These are phyloP conservation scores for Nemotelus nigrinus DNA, from an alignment of 2,888 invertebrate genomes.

Conservation along the genomic window DNA sequence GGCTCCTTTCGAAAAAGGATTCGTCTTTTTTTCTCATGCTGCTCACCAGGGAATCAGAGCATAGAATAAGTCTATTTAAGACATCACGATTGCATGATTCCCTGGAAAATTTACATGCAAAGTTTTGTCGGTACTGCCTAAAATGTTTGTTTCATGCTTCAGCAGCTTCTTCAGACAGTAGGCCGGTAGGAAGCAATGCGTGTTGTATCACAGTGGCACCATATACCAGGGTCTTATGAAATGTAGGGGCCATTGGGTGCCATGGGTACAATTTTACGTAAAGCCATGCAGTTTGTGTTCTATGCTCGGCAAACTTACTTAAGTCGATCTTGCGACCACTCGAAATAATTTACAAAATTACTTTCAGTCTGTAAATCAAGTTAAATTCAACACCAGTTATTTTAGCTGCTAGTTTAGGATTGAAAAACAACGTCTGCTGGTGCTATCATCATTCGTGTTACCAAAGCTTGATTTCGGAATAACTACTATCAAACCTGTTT, in stretches of 20 bases:
- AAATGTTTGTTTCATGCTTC: constrained; percentile 57
- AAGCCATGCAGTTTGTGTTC: constrained; percentile 40
- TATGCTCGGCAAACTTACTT: constrained; percentile 40
- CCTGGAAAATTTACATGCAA: constrained; percentile 53
- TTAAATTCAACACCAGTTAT: constrained; percentile 35
- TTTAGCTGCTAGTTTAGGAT: constrained; percentile 38
- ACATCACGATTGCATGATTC: constrained; percentile 51
- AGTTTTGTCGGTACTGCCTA: constrained; percentile 50
- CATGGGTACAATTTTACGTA: constrained; percentile 55
- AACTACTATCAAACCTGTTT: constrained; percentile 33
- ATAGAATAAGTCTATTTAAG: constrained; percentile 53
- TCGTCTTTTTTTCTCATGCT: neutral
- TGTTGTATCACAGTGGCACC: constrained; percentile 52
- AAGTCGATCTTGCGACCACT: constrained; percentile 41
- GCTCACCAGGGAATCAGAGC: constrained; percentile 49
- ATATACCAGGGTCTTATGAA: constrained; percentile 56
- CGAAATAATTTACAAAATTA: constrained; percentile 41
- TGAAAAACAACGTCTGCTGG: constrained; percentile 42
- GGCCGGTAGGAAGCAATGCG: constrained; percentile 56
- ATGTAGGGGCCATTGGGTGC: constrained; percentile 55
- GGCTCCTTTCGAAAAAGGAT: neutral
- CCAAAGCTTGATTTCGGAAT: constrained; percentile 28
- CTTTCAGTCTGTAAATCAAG: constrained; percentile 27
- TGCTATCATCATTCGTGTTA: constrained; percentile 48
- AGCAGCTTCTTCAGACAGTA: constrained; percentile 55